Evolutionary conservation across 2,797 vertebrate genomes (phyloP), one percentile per base, ranked within the genome.

Genomic region (Gobio occitaniae): DNA sequence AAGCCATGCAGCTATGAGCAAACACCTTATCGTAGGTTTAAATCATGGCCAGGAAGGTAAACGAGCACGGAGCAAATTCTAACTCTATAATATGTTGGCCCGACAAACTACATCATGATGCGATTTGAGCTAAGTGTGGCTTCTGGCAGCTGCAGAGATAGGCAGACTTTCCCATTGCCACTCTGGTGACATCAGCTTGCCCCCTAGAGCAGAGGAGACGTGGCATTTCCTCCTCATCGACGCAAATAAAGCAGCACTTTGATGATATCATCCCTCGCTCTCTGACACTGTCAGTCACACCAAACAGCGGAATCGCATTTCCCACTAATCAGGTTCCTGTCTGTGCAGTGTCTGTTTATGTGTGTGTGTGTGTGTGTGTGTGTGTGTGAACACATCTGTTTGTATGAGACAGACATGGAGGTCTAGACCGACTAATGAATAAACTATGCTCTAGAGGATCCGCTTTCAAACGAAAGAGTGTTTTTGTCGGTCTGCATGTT

Each of bases 211-310:
- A 86, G 91, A 71, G 79, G 72, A 78, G 79, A 87, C 44, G 17
- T 69, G 52, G 83, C 88, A 91, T 91, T 92, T 90, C 90, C 91
- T 93, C 91, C 92, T 94, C 92, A 93, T 95, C 93, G 91, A 86
- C 91, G 88, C 85, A 94, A 94, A 94, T 93, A 95, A 95, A 94
- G 90, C 88, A 91, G 85, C 87, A 88, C 92, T 94, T 93, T 94
- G 94, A 94, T 94, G 93, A 90, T 94, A 92, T 94, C 93, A 89
- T 92, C 87, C 83, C 89, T 76, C 61, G 91, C 85, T 86, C 86
- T 89, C 90, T 88, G 88, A 87, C 91, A 89, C 90, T 90, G 90
- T 93, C 93, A 91, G 89, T 93, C 93, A 91, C 91, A 92, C 71
- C 88, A 83, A 90, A 85, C 63, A 75, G 86, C 84, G 87, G 90